These are phyloP conservation scores for Himalopsyche kuldschensis DNA, from an alignment of 2,888 invertebrate genomes.

Conservation along the genomic window DNA sequence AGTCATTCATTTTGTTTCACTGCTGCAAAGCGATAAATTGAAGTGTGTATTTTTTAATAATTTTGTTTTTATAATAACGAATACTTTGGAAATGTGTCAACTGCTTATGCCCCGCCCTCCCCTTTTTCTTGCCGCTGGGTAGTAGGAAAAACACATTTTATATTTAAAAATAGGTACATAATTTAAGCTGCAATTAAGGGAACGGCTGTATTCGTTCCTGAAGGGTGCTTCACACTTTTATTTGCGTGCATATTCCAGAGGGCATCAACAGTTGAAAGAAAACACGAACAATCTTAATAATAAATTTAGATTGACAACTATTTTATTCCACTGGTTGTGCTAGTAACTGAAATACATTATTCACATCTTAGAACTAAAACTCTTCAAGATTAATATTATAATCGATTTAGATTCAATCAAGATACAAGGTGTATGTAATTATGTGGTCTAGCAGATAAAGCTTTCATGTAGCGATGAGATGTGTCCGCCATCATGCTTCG, in stretches of 20 bases:
- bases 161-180: neutral
- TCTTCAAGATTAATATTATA: too few species aligned
- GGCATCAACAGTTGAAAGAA: neutral
- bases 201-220: neutral
- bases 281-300: too few species aligned
- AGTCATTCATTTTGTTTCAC: neutral
- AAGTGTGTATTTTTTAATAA: neutral
- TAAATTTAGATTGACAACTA: too few species aligned
- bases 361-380: too few species aligned
- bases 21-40: neutral
- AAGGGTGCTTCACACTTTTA: neutral
- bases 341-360: too few species aligned
- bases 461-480: too few species aligned
- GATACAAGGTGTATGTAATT: too few species aligned
- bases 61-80: neutral
- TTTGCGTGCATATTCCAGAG: neutral
- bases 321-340: too few species aligned
- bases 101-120: neutral
- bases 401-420: too few species aligned
- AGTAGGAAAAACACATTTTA: neutral
- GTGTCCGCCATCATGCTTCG: too few species aligned
- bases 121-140: neutral
- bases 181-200: neutral
- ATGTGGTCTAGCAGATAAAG: too few species aligned
- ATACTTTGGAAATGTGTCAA: neutral